Conservation (phyloP, 2,797 vertebrate species). For the Malurus splendens region DNA sequence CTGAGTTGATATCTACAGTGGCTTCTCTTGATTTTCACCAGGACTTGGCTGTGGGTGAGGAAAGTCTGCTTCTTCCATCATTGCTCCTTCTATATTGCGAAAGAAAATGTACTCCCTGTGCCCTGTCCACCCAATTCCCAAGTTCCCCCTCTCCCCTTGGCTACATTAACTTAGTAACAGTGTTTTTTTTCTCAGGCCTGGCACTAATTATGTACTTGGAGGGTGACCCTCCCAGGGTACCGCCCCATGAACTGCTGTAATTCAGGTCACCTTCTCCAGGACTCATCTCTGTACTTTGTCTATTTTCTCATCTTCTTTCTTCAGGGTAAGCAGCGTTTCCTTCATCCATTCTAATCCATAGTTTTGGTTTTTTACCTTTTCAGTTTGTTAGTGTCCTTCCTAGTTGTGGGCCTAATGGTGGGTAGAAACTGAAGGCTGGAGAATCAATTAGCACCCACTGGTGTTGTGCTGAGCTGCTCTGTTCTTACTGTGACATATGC, state of each 20-base stretch:
- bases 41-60: conserved; percentile 49
- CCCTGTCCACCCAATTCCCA: conserved; percentile 15
- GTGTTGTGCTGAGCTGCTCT: neutral
- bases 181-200: conserved; percentile 69
- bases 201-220: conserved; percentile 65
- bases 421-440: neutral
- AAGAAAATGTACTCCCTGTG: conserved; percentile 38
- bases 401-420: conserved; percentile 1
- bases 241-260: conserved; percentile 65
- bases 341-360: conserved; percentile 48
- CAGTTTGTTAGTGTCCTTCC: conserved; percentile 12
- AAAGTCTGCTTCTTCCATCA: conserved; percentile 47
- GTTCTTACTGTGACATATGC: neutral
- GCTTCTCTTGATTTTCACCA: conserved; percentile 44
- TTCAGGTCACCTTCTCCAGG: conserved; percentile 67
- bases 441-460: neutral
- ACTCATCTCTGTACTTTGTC: conserved; percentile 68
- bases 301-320: conserved; percentile 70
- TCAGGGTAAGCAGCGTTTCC: conserved; percentile 68
- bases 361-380: conserved; percentile 34
- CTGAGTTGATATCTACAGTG: conserved; percentile 34
- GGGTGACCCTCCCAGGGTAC: conserved; percentile 56
- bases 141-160: conserved; percentile 35
- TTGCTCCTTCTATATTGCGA: conserved; percentile 36
- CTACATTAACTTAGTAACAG: conserved; percentile 68